Percentiles rank a stretch among this genome's conserved stretches.
Conservation (phyloP, 2,113 vertebrate genomes). For the Xenopus tropicalis region UCB_Xtro_10.0 CM004450.2:43551001-43551500, state of each 20-base stretch:
- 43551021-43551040: too few species aligned
- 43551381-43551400: constrained; percentile 1
- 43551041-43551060: too few species aligned
- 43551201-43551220: too few species aligned
- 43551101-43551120: too few species aligned
- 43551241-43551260: background rate
- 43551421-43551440: constrained; percentile 1
- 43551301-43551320: background rate
- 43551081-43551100: too few species aligned
- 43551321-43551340: constrained; percentile 33
- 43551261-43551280: background rate
- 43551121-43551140: too few species aligned
- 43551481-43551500: constrained; percentile 29
- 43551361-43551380: constrained; percentile 19
- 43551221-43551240: too few species aligned
- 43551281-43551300: background rate
- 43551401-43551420: constrained; percentile 18
- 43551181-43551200: too few species aligned
- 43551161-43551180: too few species aligned
- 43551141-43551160: too few species aligned
- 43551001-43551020: too few species aligned
- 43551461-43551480: constrained; percentile 26
- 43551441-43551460: constrained; percentile 13
- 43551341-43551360: constrained; percentile 23
- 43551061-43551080: too few species aligned